Conservation (phyloP, 2,113 vertebrate genomes). For the Tor tambroides region DNA sequence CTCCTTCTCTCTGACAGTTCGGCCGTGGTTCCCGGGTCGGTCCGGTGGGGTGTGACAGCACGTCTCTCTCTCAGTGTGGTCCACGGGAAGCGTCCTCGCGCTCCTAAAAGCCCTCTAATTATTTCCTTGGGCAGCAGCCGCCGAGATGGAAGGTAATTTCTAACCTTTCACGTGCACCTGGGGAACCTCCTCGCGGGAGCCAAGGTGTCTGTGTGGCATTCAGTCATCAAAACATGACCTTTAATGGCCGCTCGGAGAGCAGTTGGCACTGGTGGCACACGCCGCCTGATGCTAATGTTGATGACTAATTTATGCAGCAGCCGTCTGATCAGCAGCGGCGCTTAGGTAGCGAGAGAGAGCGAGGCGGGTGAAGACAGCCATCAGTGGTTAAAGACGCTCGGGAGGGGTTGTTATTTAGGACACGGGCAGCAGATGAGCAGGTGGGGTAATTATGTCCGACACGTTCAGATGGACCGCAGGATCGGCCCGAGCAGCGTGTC, state of each 20-base stretch:
- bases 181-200: too few relatives aligned
- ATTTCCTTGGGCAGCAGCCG: conserved; percentile 86
- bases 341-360: conserved; percentile 45
- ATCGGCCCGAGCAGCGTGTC: conserved; percentile 42
- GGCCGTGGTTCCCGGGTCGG: too few relatives aligned
- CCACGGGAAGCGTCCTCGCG: too few relatives aligned
- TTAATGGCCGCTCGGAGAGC: conserved; percentile 99
- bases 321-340: conserved; percentile 52
- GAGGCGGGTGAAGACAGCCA: conserved; percentile 52
- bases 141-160: conserved; percentile 94
- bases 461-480: conserved; percentile 73
- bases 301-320: conserved; percentile 79
- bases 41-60: too few relatives aligned
- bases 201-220: conserved; percentile 80
- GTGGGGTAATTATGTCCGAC: conserved; percentile 79
- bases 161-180: too few relatives aligned
- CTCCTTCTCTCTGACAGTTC: too few relatives aligned
- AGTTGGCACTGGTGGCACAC: conserved; percentile 93
- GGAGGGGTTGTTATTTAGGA: conserved; percentile 65
- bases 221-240: conserved; percentile 99
- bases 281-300: conserved; percentile 93
- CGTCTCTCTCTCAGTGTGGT: too few relatives aligned
- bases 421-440: conserved; percentile 56
- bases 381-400: conserved; percentile 72
- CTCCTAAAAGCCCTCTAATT: too few relatives aligned